These are phyloP conservation scores for Helicolenus hilgendorfi DNA, from an alignment of 2,797 vertebrate species.

Conservation along the genomic window DNA sequence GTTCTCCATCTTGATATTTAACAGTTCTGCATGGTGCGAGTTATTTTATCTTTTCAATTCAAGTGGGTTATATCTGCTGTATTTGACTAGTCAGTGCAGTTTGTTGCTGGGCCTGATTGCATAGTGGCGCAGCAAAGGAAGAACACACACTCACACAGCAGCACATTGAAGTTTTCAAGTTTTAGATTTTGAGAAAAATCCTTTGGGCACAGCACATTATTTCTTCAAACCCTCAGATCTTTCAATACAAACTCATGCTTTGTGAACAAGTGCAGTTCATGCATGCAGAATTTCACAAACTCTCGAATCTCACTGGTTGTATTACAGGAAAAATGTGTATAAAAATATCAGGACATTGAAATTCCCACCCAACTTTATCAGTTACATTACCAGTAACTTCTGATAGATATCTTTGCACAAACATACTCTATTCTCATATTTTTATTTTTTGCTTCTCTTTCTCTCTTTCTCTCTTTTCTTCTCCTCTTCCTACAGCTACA, in stretches of 20 bases:
- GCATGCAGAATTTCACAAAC: neutral
- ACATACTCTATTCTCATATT: neutral
- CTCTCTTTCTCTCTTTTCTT: neutral
- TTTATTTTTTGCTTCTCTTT: neutral
- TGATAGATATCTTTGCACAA: neutral
- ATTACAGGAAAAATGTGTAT: neutral
- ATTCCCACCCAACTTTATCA: neutral
- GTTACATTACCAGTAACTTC: neutral
- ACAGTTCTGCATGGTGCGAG: neutral
- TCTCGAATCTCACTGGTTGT: neutral
- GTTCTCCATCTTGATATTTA: neutral
- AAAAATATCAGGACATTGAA: neutral
- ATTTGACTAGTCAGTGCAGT: neutral
- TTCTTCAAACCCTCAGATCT: neutral
- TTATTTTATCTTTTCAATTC: neutral
- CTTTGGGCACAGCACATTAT: neutral
- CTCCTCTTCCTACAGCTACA: constrained; percentile 91
- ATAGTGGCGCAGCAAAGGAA: neutral
- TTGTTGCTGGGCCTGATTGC: neutral
- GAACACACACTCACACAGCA: neutral
- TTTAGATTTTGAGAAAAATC: neutral
- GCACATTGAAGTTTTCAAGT: neutral
- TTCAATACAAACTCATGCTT: neutral
- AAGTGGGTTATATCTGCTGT: neutral
- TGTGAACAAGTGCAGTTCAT: neutral